Evolutionary conservation across 2,797 vertebrate species (phyloP).

Genomic region (Anguilla obscura): DNA sequence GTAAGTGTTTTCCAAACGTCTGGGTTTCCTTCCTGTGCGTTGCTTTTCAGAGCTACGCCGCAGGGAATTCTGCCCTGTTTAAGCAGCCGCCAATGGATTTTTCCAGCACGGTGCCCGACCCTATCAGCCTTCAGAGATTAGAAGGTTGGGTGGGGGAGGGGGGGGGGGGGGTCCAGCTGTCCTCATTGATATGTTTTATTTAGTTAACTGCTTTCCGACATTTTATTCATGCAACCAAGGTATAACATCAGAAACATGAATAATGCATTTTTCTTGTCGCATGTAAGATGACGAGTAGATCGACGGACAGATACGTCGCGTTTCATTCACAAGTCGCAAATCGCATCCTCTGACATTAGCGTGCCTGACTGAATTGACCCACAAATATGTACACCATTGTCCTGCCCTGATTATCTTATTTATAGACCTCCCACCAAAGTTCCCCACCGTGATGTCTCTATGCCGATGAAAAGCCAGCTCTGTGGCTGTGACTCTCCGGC

Average conservation of each 20-base stretch:
- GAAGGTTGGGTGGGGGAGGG: not conserved
- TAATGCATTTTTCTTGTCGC: not conserved
- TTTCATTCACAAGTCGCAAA: not conserved
- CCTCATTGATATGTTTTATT: not conserved
- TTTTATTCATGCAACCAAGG: not conserved
- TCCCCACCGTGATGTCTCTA: slow-evolving; percentile 51
- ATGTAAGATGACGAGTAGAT: not conserved
- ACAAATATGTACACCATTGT: slow-evolving; percentile 40
- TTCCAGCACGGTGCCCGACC: slow-evolving; percentile 52
- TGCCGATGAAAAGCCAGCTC: slow-evolving; percentile 51
- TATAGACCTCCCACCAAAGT: slow-evolving; percentile 45
- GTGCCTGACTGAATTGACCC: not conserved
- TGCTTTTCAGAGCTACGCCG: slow-evolving; percentile 60
- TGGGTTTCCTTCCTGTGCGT: slow-evolving; percentile 67
- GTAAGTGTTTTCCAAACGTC: slow-evolving; percentile 69
- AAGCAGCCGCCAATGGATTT: slow-evolving; percentile 60
- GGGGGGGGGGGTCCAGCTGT: not conserved
- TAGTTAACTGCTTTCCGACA: not conserved
- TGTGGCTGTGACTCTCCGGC: slow-evolving; percentile 45
- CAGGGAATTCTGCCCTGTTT: slow-evolving; percentile 62
- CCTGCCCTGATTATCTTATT: slow-evolving; percentile 48
- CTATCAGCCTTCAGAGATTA: not conserved
- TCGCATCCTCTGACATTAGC: not conserved
- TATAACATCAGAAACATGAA: not conserved
- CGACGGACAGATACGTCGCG: not conserved